Evolutionary conservation across 2,113 vertebrate genomes (phyloP).

Genomic region (Pyxicephalus adspersus): DNA sequence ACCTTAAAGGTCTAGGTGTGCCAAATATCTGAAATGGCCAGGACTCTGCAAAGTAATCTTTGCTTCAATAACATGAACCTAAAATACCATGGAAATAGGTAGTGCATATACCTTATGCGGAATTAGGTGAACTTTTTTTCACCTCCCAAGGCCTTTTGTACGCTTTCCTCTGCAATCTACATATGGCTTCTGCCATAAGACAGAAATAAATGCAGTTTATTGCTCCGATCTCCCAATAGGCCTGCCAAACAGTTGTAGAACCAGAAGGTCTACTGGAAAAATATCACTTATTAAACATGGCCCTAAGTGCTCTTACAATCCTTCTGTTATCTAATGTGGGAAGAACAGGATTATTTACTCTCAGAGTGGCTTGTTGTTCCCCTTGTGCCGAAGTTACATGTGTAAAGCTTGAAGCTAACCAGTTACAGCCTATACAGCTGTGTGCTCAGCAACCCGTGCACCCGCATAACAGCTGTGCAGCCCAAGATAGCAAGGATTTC

Average conservation of each 20-base stretch:
- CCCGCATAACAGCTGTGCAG: slow-evolving; percentile 11
- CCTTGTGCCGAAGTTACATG: slow-evolving; percentile 6
- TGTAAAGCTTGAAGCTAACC: slow-evolving; percentile 12
- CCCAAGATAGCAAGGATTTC: background rate
- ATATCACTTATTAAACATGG: slow-evolving; percentile 35
- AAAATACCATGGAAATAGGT: background rate
- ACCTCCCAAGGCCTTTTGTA: background rate
- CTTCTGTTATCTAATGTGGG: slow-evolving; percentile 1
- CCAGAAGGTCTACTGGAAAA: slow-evolving; percentile 27
- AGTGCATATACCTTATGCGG: background rate
- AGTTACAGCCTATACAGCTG: slow-evolving; percentile 21
- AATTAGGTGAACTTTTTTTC: background rate
- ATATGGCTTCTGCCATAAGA: background rate
- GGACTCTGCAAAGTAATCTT: too few species aligned
- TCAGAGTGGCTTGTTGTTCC: background rate
- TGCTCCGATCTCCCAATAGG: background rate
- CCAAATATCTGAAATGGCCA: too few species aligned
- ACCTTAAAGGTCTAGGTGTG: too few species aligned
- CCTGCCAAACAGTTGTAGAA: background rate
- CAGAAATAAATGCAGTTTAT: slow-evolving; percentile 12
- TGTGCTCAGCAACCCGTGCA: slow-evolving; percentile 10
- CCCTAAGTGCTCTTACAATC: slow-evolving; percentile 2
- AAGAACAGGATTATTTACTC: slow-evolving; percentile 9
- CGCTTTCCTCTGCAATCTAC: background rate
- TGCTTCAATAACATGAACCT: background rate